Evolutionary conservation across 2,888 invertebrate species (phyloP).

Genomic region (Globia sparganii): DNA sequence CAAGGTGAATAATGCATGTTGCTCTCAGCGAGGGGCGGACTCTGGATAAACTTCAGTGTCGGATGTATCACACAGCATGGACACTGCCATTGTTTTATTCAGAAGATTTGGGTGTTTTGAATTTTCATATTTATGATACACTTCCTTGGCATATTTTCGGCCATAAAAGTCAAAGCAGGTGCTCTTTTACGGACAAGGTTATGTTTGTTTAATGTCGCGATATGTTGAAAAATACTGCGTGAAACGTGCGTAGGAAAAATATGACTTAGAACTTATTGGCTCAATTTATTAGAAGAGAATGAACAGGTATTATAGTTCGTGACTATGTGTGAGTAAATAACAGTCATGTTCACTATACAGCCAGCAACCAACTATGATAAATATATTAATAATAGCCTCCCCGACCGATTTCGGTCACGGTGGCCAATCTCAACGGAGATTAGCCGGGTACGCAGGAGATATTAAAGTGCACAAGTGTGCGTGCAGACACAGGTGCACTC

Average conservation of each 20-base stretch:
- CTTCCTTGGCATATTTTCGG: background rate
- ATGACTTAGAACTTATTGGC: background rate
- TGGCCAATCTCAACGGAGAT: too few species aligned
- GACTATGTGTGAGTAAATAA: background rate
- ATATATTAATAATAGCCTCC: too few species aligned
- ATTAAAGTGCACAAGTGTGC: too few species aligned
- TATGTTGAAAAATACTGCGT: background rate
- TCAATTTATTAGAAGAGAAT: background rate
- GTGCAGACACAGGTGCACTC: too few species aligned
- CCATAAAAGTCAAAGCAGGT: slow-evolving; percentile 3
- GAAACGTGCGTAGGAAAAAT: background rate
- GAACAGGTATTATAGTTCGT: background rate
- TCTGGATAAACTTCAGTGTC: slow-evolving; percentile 51
- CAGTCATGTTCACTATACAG: background rate
- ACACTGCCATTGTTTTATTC: slow-evolving; percentile 15
- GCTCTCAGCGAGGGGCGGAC: slow-evolving; percentile 51
- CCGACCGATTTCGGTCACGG: too few species aligned
- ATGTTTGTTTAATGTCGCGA: background rate
- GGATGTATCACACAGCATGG: background rate
- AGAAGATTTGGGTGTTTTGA: background rate
- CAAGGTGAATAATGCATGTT: slow-evolving; percentile 70
- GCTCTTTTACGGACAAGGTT: background rate
- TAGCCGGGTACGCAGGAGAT: too few species aligned
- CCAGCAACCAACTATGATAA: background rate
- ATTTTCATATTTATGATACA: background rate